Evolutionary conservation across 37 sponge, comb jelly and placozoan genomes (phyloP).

Genomic region (Tethya wilhelma): DNA sequence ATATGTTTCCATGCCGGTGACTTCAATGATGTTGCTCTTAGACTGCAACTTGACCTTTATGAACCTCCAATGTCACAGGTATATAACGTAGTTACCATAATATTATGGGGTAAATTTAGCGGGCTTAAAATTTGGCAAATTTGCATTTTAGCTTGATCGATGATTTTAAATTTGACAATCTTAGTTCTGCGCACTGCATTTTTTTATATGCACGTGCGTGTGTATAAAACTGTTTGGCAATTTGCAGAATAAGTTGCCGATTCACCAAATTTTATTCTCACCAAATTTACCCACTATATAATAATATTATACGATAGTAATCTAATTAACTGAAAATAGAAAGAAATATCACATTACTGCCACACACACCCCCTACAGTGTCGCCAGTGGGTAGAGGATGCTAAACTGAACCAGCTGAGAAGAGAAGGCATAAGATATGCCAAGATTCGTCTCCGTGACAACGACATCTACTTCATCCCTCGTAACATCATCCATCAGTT

Average conservation of each 20-base stretch:
- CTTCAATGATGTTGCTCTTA: slow-evolving; percentile 72
- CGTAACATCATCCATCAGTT: slow-evolving; percentile 97
- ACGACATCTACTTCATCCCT: slow-evolving; percentile 98
- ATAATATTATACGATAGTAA: background rate
- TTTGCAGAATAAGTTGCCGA: no score
- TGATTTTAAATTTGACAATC: background rate
- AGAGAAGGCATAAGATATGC: slow-evolving; percentile 84
- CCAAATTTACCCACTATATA: background rate
- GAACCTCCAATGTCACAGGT: slow-evolving; percentile 97
- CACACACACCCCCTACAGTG: no score
- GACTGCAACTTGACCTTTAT: slow-evolving; percentile 86
- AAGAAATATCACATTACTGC: no score
- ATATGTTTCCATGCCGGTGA: slow-evolving; percentile 91
- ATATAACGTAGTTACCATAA: background rate
- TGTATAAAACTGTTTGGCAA: no score
- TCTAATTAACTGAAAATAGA: background rate
- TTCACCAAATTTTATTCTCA: no score
- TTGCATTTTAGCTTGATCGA: background rate
- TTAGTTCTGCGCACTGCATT: background rate
- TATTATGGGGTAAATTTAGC: background rate
- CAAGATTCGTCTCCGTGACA: slow-evolving; percentile 72
- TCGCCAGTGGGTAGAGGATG: slow-evolving; percentile 95
- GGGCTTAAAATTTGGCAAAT: background rate
- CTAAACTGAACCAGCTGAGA: slow-evolving; percentile 90
- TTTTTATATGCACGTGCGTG: background rate